phyloP scores from a whole-genome alignment of 2,888 invertebrate genomes.

The Ennomos quercinarius region DNA sequence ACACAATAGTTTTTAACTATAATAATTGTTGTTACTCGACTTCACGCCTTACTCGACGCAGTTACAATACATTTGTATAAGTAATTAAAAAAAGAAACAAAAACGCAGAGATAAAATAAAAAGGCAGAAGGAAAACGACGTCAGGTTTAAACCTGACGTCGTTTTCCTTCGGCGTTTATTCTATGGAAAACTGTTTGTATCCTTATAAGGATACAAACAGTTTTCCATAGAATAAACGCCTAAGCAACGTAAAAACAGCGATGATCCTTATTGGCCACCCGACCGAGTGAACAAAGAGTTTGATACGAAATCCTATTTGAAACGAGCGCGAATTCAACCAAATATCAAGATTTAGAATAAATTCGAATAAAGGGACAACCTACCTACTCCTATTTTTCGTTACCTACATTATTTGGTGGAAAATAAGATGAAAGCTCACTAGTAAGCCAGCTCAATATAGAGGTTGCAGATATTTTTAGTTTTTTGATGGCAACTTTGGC shows the following conservation, averaged over 20 bases:
- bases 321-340: slow-evolving; percentile 36
- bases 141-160: no score
- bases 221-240: slow-evolving; percentile 16
- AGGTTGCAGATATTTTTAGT: no score
- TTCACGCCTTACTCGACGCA: no score
- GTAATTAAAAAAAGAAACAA: not conserved
- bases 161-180: slow-evolving; percentile 15
- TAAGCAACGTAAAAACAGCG: slow-evolving; percentile 15
- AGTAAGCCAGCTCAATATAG: no score
- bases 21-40: no score
- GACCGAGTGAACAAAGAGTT: slow-evolving; percentile 32
- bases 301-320: slow-evolving; percentile 36
- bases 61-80: no score
- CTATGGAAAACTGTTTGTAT: slow-evolving; percentile 14
- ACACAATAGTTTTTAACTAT: no score
- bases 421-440: not conserved
- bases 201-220: slow-evolving; percentile 8
- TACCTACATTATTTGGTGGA: not conserved
- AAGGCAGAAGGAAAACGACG: not conserved
- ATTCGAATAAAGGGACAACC: slow-evolving; percentile 8
- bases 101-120: not conserved
- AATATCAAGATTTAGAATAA: slow-evolving; percentile 22
- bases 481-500: no score
- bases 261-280: slow-evolving; percentile 21
- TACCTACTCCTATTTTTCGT: not conserved